Percentiles rank a stretch among this genome's conserved stretches.
Evolutionary conservation across 2,113 vertebrate species (phyloP).

Genomic region (Procavia capensis): DNA sequence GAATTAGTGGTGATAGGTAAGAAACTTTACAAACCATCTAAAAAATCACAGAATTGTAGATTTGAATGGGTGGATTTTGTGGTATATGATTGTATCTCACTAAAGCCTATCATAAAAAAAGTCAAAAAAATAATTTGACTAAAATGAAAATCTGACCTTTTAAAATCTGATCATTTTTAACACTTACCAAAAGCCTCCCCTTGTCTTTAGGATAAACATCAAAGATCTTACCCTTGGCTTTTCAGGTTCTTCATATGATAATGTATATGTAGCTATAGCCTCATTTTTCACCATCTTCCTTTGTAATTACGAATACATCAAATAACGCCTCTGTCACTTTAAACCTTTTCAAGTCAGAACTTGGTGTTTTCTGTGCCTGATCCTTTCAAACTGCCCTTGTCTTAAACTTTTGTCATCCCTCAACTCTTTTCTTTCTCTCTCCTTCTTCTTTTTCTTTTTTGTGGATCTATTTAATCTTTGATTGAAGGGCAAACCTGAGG

Average conservation of each 20-base stretch:
- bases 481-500: no score
- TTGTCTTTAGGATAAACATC: neutral
- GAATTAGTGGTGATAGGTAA: no score
- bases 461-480: no score
- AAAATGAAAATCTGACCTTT: neutral
- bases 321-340: neutral
- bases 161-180: neutral
- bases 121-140: neutral
- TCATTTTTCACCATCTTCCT: neutral
- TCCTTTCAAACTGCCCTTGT: neutral
- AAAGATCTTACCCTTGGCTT: neutral
- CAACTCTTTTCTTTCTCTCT: no score
- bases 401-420: neutral
- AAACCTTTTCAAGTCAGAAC: neutral
- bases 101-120: neutral
- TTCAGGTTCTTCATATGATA: neutral
- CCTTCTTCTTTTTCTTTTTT: no score
- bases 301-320: neutral
- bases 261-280: neutral
- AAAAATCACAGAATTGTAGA: no score
- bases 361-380: neutral
- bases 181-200: neutral
- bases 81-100: neutral
- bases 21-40: no score
- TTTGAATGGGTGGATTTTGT: no score